A percentile compares a stretch with the other conserved stretches of the same genome.
Evolutionary conservation across 2,113 vertebrate species (phyloP).

Genomic region (Octodon degus): DNA sequence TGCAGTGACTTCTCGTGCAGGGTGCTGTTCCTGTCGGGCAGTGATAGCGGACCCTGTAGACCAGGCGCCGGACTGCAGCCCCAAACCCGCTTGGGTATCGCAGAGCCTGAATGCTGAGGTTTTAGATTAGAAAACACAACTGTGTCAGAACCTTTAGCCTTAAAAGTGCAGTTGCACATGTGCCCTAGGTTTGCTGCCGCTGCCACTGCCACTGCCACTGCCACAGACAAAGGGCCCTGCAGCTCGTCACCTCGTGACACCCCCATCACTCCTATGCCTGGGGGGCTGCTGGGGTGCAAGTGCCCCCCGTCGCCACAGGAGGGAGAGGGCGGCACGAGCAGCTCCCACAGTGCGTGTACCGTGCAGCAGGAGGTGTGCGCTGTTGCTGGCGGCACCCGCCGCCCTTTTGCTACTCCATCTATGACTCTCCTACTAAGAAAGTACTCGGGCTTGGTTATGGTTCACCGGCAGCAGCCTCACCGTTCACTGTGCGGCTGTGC

Average conservation of each 20-base stretch:
- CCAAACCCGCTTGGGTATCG: not conserved
- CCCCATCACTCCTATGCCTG: not conserved
- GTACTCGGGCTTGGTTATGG: not conserved
- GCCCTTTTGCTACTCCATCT: not conserved
- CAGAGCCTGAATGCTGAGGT: not conserved
- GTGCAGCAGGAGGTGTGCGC: too few species aligned
- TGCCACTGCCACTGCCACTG: not conserved
- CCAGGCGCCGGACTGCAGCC: not conserved
- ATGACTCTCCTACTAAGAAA: not conserved
- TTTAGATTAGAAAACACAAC: not conserved
- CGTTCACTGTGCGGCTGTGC: accelerated
- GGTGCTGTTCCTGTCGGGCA: not conserved
- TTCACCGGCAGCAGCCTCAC: not conserved
- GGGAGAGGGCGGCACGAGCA: too few species aligned
- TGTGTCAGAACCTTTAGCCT: not conserved
- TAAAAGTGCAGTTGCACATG: not conserved
- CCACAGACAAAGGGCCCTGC: not conserved
- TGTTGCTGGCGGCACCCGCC: accelerated
- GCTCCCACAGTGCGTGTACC: too few species aligned
- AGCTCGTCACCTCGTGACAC: not conserved
- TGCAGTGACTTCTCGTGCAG: too few species aligned
- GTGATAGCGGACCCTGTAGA: not conserved
- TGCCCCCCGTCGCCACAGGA: not conserved
- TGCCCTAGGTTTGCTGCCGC: not conserved
- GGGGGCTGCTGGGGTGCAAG: not conserved